These are phyloP conservation scores for Spondyliosoma cantharus DNA, from an alignment of 2,797 vertebrate species.

Conservation along the genomic window DNA sequence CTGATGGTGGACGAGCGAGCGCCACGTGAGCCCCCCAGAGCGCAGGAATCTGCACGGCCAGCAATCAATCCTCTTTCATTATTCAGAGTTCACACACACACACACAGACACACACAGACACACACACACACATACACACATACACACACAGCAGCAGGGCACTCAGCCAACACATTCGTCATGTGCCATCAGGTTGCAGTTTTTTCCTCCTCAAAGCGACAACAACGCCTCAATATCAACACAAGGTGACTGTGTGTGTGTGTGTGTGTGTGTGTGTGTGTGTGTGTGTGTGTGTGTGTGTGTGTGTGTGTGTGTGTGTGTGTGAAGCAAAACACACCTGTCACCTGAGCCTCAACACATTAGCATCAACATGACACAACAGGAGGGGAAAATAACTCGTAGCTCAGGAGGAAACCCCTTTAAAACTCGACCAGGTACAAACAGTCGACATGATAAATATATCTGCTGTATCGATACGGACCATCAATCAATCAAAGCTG, in stretches of 20 bases:
- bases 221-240: conserved; percentile 31
- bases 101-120: conserved; percentile 22
- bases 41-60: conserved; percentile 35
- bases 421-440: background rate
- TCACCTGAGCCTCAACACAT: background rate
- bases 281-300: background rate
- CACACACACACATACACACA: conserved; percentile 29
- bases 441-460: background rate
- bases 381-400: background rate
- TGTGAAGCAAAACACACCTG: background rate
- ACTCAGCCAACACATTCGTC: conserved; percentile 33
- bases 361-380: conserved; percentile 23
- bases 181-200: conserved; percentile 40
- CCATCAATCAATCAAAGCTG: background rate
- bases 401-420: background rate
- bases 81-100: conserved; percentile 56
- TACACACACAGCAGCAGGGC: conserved; percentile 37
- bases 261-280: background rate
- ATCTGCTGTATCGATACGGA: background rate
- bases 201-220: background rate
- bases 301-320: background rate
- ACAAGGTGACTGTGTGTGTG: conserved; percentile 34
- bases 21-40: conserved; percentile 26
- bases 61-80: conserved; percentile 76
- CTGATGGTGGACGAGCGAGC: conserved; percentile 7